These are phyloP conservation scores for Dryobotodes eremita DNA, from an alignment of 2,888 invertebrate species.

Conservation along the genomic window DNA sequence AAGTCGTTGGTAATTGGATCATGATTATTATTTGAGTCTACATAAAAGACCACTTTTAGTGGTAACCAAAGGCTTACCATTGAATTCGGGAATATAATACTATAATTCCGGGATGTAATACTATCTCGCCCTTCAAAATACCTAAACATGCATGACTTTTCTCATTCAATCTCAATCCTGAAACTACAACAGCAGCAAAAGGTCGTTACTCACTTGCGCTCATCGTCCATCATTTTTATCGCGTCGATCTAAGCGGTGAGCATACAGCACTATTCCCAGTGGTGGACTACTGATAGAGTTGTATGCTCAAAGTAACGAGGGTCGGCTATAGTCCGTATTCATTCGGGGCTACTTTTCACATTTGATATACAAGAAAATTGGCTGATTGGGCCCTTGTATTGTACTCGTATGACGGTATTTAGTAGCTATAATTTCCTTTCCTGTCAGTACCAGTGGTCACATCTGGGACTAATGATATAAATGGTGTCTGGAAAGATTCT, in stretches of 20 bases:
- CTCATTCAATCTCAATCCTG: neutral
- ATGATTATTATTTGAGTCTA: neutral
- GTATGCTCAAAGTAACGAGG: conserved; percentile 50
- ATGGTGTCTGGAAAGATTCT: neutral
- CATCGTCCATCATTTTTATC: conserved; percentile 50
- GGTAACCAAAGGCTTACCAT: neutral
- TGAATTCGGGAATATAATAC: neutral
- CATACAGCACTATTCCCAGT: conserved; percentile 50
- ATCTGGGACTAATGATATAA: neutral
- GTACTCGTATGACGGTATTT: conserved; percentile 10
- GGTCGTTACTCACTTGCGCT: neutral
- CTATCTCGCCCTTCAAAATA: neutral
- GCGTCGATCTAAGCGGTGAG: conserved; percentile 28
- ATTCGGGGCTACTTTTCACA: conserved; percentile 37
- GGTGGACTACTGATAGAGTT: conserved; percentile 53
- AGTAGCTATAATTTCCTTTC: neutral
- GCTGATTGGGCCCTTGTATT: conserved; percentile 3
- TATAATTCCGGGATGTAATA: neutral
- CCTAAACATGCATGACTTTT: neutral
- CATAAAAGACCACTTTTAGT: neutral
- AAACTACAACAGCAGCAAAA: neutral
- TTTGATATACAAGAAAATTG: conserved; percentile 36
- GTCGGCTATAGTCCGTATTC: conserved; percentile 40
- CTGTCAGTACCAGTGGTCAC: conserved; percentile 7
- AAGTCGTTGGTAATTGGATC: conserved; percentile 1